Evolutionary conservation across 2,888 invertebrate species (phyloP), one percentile per base, ranked within the genome.

Genomic region (Ligdia adustata): DNA sequence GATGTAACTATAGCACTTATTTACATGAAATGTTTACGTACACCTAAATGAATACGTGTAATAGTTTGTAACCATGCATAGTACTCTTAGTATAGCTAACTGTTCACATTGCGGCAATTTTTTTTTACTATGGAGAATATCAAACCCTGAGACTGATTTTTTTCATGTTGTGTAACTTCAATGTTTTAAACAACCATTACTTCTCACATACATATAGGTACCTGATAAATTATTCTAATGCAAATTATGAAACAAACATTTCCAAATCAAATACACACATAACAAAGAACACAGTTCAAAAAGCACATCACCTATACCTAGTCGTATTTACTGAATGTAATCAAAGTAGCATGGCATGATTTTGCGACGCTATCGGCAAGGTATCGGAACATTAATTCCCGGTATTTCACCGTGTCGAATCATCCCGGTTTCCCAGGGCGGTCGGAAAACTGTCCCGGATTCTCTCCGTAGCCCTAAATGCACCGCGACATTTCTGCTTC

Each of bases 401-500:
- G 1, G 1, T n/a, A 20, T 33, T 20, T 33, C 22, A 13, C 1
- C 29, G 2, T 2, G 15, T n/a, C 9, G 6, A 26, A 15, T 15
- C 4, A 3, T 15, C 4, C 24, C 9, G 4, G 35, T 13, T 33
- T 33, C 16, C 16, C 12, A 12, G 11, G n/a, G 22, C 12, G 7
- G 5, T 5, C 13, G 9, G n/a, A 22, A 22, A 18, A 34, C 7
- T 9, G 41, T 48, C 29, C 6, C 42, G 22, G 35, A 26, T 20
- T 37, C 33, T 38, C 33, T 2, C 9, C 39, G 47, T 35, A 54
- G 52, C 45, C 54, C 46, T 48, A 65, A 72, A 73, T 71, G 71
- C 69, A 70, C 64, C 64, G 52, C 62, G 47, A 64, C 66, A 72
- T 74, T 76, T 74, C 69, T 71, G 72, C 71, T 65, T 65, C 57